Evolutionary conservation across 1,140 invertebrate species (phyloP).

Genomic region (Anagrus nilaparvatae): DNA sequence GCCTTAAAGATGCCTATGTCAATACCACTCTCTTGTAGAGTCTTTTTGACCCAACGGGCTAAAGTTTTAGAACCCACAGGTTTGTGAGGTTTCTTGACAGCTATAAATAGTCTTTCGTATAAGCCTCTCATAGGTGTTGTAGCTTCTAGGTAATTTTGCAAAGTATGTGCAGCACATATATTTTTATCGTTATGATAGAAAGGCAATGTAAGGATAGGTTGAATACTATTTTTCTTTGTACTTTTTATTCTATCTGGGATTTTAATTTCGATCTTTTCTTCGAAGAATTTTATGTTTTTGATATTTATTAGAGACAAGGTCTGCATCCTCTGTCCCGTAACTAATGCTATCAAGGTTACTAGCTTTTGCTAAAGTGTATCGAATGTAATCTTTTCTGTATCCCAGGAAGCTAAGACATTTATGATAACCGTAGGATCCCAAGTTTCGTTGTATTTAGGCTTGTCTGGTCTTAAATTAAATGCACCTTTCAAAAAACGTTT

Average conservation of each 20-base stretch:
- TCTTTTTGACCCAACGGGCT: background rate
- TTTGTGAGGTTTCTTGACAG: background rate
- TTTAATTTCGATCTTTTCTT: background rate
- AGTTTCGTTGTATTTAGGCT: no score
- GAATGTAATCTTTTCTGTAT: no score
- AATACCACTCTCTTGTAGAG: background rate
- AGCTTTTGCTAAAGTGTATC: background rate
- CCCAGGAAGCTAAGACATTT: no score
- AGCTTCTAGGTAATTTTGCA: background rate
- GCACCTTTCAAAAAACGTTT: no score
- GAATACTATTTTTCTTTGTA: background rate
- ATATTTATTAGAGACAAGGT: conserved; percentile 6
- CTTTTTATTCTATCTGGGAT: conserved; percentile 2
- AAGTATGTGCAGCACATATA: background rate
- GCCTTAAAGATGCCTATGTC: background rate
- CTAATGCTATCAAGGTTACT: background rate
- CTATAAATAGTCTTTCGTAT: background rate
- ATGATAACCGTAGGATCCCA: no score
- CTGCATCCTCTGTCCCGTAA: conserved; percentile 2
- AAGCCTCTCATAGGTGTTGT: background rate
- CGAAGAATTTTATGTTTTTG: background rate
- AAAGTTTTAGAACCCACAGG: background rate
- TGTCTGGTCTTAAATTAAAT: no score
- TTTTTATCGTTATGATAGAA: background rate
- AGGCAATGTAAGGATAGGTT: background rate